Evolutionary conservation across 1,140 invertebrate species (phyloP), one percentile per base, ranked within the genome.

Genomic region (Penaeus vannamei): DNA sequence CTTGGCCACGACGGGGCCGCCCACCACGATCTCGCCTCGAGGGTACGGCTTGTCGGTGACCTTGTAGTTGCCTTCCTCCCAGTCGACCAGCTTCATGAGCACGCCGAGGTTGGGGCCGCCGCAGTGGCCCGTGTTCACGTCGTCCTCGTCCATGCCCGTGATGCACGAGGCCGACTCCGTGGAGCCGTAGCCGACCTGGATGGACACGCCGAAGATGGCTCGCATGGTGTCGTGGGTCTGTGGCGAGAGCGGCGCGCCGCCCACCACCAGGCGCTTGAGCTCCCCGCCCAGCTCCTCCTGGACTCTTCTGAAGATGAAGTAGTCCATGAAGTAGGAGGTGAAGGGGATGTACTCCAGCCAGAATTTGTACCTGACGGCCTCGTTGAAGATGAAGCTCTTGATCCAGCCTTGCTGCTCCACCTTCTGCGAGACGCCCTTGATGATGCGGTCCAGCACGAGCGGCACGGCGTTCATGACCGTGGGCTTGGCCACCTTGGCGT

Each of bases 91-190:
- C 91, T 95, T 95, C 91, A 99, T 96, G 92, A 98, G 96, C 92
- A 96, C 96, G 90, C 97, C 96, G 8, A 96, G 96, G 81, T 98
- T 95, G 17, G 98, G 98, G 81, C 96, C 96, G 79, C 99, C 99
- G 86, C 98, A 98, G 92, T 97, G 95, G 62, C 98, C 98, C 23
- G 95, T 95, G 66, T 94, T 95, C 91, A 95, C 94, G 92, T 98
- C 97, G 91, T 95, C 94, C 96, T 96, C 93, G 92, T 98, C 96
- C 95, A 97, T 96, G 81, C 98, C 96, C 26, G 97, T 96, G 60
- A 97, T 97, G 92, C 97, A 97, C 2, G 98, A 98, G 91, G 96
- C 97, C 19, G 98, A 99, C 95, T 99, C 98, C 1, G 99, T 99
- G 64, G 99, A 95, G 19, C 98, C 99, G 94, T 99, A 99, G 80